Evolutionary conservation across 2,888 invertebrate genomes (phyloP), one percentile per base, ranked within the genome.

Genomic region (Netelia inedita): DNA sequence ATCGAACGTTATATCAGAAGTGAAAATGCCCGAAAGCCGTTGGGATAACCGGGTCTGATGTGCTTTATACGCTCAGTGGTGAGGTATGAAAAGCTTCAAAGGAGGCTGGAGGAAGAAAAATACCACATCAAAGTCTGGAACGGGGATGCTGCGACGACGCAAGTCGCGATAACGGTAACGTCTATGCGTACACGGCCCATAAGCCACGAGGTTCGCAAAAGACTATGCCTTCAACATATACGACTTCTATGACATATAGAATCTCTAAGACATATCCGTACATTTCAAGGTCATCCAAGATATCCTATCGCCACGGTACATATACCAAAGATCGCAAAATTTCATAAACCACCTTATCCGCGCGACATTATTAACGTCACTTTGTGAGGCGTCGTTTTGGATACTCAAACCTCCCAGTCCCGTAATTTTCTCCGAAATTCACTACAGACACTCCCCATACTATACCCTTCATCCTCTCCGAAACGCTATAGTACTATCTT

Each of bases 361-460:
- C 46, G 66, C 61, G 79, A 85, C 86, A 88, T 88, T 88, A 87
- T 88, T 87, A 88, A 87, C 79, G 68, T 78, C 79, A 79, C 86
- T 88, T 86, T 87, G 80, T 73, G 81, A 57, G 68, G 35, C 16
- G 21, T 35, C 28, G 19, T 11, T 69, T 78, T 76, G 55, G 63
- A 43, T 43, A 73, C 55, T 66, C 35, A 35, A 35, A 46, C 59
- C 59, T 46, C 28, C 82, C 76, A 53, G 23, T 74, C 35, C 35
- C 53, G 28, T 21, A 35, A 21, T 16, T 63, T 14, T 43, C 59
- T 46, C 41, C 10, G 43, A 19, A n/a, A 68, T 72, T 43, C 71
- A 23, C 61, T 41, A 35, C 55, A 72, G 43, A 57, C 65, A 63
- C 23, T 65, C 55, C 55, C 41, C 65, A 14, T 50, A 71, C 21